Conservation (phyloP, 2,113 vertebrate genomes). For the Cercocebus atys region DNA sequence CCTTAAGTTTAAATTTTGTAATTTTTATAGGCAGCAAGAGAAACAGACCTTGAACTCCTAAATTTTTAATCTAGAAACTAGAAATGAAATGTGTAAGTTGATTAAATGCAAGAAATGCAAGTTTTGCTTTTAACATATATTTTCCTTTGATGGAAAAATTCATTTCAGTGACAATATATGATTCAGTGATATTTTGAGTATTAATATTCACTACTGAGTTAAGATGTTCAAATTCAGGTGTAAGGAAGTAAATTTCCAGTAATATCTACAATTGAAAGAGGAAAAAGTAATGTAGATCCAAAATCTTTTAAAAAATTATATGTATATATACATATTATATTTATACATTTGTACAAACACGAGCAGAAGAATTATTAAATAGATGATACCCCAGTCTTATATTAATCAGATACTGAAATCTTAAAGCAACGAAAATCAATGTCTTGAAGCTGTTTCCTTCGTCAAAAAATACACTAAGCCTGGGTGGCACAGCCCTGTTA, state of each 20-base stretch:
- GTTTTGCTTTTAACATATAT: background rate
- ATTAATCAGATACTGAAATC: background rate
- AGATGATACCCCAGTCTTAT: background rate
- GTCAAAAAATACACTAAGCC: background rate
- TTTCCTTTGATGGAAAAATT: background rate
- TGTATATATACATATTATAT: background rate
- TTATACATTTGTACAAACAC: background rate
- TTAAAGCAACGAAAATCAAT: background rate
- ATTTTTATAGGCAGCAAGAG: background rate
- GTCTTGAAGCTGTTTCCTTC: background rate
- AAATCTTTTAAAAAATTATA: background rate
- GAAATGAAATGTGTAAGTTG: slow-evolving; percentile 20
- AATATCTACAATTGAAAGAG: background rate
- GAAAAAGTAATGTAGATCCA: background rate
- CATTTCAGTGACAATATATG: background rate
- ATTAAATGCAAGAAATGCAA: background rate
- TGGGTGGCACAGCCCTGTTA: background rate
- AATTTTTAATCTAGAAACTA: background rate
- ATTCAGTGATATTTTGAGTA: background rate
- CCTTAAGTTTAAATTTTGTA: background rate
- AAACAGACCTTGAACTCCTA: background rate
- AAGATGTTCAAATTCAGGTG: background rate
- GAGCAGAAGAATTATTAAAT: background rate
- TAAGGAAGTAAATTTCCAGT: background rate
- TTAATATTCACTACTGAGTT: background rate